Conservation (phyloP, 2,888 invertebrate species). For the Theretra japonica region DNA sequence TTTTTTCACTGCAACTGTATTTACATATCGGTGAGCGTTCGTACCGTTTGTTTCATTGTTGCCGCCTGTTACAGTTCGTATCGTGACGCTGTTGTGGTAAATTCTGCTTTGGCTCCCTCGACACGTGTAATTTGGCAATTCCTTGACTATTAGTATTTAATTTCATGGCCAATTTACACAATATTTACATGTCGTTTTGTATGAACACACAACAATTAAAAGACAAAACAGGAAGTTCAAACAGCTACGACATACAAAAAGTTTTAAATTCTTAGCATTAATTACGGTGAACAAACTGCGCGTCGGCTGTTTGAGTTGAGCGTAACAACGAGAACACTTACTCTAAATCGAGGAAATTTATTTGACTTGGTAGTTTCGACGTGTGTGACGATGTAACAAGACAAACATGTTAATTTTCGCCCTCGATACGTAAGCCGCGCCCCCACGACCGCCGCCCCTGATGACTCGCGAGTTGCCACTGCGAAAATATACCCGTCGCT, state of each 20-base stretch:
- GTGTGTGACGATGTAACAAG: slow-evolving; percentile 81
- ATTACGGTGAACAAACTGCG: slow-evolving; percentile 62
- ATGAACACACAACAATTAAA: slow-evolving; percentile 34
- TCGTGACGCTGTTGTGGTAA: slow-evolving; percentile 32
- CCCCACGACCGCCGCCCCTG: slow-evolving; percentile 35
- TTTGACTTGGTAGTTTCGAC: slow-evolving; percentile 82
- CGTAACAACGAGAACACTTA: slow-evolving; percentile 72
- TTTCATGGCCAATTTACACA: background rate
- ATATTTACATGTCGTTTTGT: background rate
- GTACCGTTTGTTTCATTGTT: slow-evolving; percentile 35
- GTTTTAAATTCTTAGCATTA: slow-evolving; percentile 77
- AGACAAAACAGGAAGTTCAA: slow-evolving; percentile 47
- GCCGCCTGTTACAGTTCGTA: slow-evolving; percentile 33
- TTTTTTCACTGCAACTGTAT: slow-evolving; percentile 55
- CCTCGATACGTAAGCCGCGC: slow-evolving; percentile 47
- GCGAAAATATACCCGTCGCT: background rate
- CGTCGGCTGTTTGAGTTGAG: slow-evolving; percentile 70
- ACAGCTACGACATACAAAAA: slow-evolving; percentile 60
- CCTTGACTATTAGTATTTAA: background rate
- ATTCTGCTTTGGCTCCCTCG: slow-evolving; percentile 10
- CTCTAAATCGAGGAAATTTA: slow-evolving; percentile 81
- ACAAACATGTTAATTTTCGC: slow-evolving; percentile 83
- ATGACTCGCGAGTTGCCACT: slow-evolving; percentile 37
- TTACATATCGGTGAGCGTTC: slow-evolving; percentile 45
- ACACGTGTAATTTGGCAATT: background rate